phyloP scores from a whole-genome alignment of 2,888 invertebrate species.

The Acleris cristana region DNA sequence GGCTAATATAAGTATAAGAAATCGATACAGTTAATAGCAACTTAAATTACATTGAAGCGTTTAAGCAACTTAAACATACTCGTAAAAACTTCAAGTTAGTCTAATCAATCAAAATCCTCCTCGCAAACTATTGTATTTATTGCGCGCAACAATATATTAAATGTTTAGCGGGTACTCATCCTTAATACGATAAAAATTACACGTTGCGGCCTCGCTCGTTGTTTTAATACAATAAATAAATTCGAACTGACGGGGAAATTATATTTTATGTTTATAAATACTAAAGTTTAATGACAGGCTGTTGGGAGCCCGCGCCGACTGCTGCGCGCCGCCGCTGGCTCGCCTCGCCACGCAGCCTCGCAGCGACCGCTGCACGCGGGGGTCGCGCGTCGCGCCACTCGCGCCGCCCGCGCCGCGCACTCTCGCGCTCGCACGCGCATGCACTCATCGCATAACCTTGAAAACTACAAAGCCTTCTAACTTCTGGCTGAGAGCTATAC shows the following conservation, averaged over 20 bases:
- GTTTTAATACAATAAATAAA: slow-evolving; percentile 61
- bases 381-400: too few relatives aligned
- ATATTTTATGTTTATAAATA: slow-evolving; percentile 72
- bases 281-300: slow-evolving; percentile 63
- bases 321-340: slow-evolving; percentile 5
- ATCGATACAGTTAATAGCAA: too few relatives aligned
- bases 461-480: too few relatives aligned
- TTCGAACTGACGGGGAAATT: slow-evolving; percentile 62
- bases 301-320: slow-evolving; percentile 12
- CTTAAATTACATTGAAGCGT: too few relatives aligned
- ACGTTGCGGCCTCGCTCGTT: slow-evolving; percentile 49
- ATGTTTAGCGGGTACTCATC: slow-evolving; percentile 52
- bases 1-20: too few relatives aligned
- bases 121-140: slow-evolving; percentile 36
- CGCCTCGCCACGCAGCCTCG: slow-evolving; percentile 33
- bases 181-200: slow-evolving; percentile 64
- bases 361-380: neutral
- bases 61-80: neutral
- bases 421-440: too few relatives aligned
- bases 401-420: neutral
- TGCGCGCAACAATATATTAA: slow-evolving; percentile 51
- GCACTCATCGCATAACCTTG: too few relatives aligned
- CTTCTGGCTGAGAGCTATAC: too few relatives aligned
- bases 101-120: slow-evolving; percentile 28
- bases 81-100: neutral